These are phyloP conservation scores for Nibea albiflora DNA, from an alignment of 2,113 vertebrate species.

Conservation along the genomic window DNA sequence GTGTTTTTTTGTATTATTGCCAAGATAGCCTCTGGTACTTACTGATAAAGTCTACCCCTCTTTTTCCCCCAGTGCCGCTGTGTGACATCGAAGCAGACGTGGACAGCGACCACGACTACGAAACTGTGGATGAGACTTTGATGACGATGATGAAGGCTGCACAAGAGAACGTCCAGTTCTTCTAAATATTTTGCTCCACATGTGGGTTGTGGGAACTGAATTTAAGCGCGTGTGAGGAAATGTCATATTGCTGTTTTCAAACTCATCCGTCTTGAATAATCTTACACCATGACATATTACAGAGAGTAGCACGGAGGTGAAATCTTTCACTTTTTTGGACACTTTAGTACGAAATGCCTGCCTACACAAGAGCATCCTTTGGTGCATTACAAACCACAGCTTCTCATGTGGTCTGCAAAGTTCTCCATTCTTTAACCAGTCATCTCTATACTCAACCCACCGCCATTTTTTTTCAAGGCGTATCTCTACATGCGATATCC, in stretches of 20 bases:
- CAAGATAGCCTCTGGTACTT: not conserved
- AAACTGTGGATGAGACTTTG: constrained; percentile 69
- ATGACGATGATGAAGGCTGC: constrained; percentile 25
- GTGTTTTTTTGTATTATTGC: too few species aligned
- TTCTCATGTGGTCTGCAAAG: not conserved
- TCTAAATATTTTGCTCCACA: constrained; percentile 23
- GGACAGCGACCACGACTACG: constrained; percentile 85
- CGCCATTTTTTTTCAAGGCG: not conserved
- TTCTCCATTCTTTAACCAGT: too few species aligned
- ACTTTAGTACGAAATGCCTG: too few species aligned
- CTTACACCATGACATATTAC: too few species aligned
- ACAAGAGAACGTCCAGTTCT: constrained; percentile 59
- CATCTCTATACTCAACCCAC: not conserved
- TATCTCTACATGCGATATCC: not conserved
- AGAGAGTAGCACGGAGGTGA: too few species aligned
- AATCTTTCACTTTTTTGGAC: too few species aligned
- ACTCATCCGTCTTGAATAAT: not conserved
- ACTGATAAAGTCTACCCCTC: not conserved
- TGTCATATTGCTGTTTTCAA: not conserved
- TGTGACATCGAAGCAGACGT: not conserved
- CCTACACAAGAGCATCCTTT: too few species aligned
- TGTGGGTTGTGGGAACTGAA: not conserved
- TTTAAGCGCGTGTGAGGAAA: not conserved
- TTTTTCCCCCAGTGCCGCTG: not conserved
- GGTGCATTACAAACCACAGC: too few species aligned